A percentile compares a stretch with the other conserved stretches of the same genome.
phyloP scores from a whole-genome alignment of 2,888 invertebrate genomes.

The Trachelus iudaicus region DNA sequence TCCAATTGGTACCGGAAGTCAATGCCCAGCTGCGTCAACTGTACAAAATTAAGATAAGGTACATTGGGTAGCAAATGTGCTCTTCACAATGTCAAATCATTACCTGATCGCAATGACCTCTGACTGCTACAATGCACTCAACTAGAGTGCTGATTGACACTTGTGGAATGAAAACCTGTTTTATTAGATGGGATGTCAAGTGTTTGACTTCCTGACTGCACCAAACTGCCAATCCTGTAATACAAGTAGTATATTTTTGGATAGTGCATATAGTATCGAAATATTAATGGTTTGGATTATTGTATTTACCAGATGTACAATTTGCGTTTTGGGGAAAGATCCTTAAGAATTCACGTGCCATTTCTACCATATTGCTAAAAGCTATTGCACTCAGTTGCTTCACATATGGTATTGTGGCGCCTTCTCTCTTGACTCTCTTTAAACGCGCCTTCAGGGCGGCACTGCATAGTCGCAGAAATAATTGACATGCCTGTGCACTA shows the following conservation, averaged over 20 bases:
- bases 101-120: conserved; percentile 78
- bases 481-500: conserved; percentile 81
- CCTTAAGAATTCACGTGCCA: conserved; percentile 79
- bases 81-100: conserved; percentile 15
- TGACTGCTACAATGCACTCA: conserved; percentile 85
- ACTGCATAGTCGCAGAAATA: conserved; percentile 84
- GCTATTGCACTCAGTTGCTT: conserved; percentile 85
- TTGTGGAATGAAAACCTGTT: conserved; percentile 91
- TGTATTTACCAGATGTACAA: conserved; percentile 75
- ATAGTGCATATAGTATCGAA: conserved; percentile 3
- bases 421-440: conserved; percentile 83
- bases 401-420: conserved; percentile 83
- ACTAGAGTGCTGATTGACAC: conserved; percentile 85
- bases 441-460: conserved; percentile 84
- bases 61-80: not conserved
- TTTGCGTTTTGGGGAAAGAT: conserved; percentile 84
- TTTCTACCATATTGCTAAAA: conserved; percentile 83
- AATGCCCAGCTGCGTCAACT: conserved; percentile 76
- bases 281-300: conserved; percentile 8
- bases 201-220: conserved; percentile 84
- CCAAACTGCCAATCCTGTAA: conserved; percentile 88
- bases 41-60: conserved; percentile 50
- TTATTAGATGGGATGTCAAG: conserved; percentile 83
- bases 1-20: conserved; percentile 94
- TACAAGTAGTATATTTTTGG: conserved; percentile 4